Evolutionary conservation across 2,113 vertebrate genomes (phyloP).

Genomic region (Scalopus aquaticus): DNA sequence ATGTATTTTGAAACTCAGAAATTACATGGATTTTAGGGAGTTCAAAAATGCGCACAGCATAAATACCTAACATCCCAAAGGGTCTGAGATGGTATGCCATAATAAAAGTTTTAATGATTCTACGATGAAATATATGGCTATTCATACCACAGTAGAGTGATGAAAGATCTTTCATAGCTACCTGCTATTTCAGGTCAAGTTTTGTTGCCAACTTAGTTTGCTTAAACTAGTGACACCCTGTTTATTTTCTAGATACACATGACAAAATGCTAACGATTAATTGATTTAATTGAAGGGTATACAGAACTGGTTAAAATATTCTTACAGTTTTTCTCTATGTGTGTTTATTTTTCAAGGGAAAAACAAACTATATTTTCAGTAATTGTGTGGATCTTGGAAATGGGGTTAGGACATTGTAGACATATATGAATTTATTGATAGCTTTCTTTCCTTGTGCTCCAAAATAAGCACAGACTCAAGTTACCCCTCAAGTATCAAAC

Average conservation of each 20-base stretch:
- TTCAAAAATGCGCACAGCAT: background rate
- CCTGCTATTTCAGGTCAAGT: background rate
- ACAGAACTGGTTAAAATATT: background rate
- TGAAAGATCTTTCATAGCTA: background rate
- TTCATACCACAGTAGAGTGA: background rate
- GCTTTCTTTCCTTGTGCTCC: background rate
- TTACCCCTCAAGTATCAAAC: background rate
- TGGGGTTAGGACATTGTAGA: background rate
- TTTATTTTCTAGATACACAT: slow-evolving; percentile 17
- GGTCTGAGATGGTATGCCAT: background rate
- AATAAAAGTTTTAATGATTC: background rate
- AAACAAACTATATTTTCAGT: slow-evolving; percentile 4
- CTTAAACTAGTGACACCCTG: background rate
- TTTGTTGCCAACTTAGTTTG: background rate
- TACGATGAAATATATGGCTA: background rate
- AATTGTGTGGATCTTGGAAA: background rate
- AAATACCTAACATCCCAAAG: background rate
- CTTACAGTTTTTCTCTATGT: background rate
- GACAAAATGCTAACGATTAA: slow-evolving; percentile 5
- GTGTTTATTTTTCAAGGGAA: background rate
- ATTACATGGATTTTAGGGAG: background rate
- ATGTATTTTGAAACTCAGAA: background rate
- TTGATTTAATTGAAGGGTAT: background rate
- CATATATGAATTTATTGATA: background rate
- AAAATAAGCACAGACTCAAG: slow-evolving; percentile 25